Evolutionary conservation across 2,113 vertebrate species (phyloP).

Genomic region (Riparia riparia): DNA sequence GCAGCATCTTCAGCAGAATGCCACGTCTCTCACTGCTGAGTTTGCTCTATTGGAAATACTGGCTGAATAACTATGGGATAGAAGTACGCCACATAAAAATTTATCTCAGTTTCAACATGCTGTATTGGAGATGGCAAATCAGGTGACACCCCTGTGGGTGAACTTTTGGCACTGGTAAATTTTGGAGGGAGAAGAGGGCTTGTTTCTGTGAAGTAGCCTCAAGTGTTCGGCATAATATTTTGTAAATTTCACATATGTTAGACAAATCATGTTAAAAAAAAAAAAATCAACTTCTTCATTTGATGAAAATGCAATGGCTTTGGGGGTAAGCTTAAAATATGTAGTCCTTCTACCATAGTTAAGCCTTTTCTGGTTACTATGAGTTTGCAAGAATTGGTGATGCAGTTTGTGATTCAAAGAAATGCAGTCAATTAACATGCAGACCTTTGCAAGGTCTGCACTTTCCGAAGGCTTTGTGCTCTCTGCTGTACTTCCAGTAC

Average conservation of each 20-base stretch:
- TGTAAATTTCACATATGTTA: not conserved
- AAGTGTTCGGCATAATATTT: not conserved
- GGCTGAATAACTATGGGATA: not conserved
- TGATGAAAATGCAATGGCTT: not conserved
- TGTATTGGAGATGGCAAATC: not conserved
- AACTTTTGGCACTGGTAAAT: not conserved
- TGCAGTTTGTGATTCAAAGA: not conserved
- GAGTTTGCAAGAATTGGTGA: not conserved
- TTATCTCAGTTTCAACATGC: not conserved
- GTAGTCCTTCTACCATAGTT: not conserved
- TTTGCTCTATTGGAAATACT: not conserved
- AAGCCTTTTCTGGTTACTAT: not conserved
- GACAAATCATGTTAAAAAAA: not conserved
- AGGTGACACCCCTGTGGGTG: not conserved
- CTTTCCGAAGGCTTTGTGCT: not conserved
- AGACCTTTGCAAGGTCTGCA: not conserved
- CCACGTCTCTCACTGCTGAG: not conserved
- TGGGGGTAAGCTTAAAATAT: not conserved
- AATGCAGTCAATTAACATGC: not conserved
- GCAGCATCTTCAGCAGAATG: not conserved
- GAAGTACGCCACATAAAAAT: not conserved
- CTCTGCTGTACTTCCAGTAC: not conserved
- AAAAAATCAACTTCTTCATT: not conserved
- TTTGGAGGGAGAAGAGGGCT: not conserved
- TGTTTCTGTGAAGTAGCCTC: not conserved